Base-by-base conservation (phyloP, 2,888 invertebrate species). In the Napeogenes inachia region DNA sequence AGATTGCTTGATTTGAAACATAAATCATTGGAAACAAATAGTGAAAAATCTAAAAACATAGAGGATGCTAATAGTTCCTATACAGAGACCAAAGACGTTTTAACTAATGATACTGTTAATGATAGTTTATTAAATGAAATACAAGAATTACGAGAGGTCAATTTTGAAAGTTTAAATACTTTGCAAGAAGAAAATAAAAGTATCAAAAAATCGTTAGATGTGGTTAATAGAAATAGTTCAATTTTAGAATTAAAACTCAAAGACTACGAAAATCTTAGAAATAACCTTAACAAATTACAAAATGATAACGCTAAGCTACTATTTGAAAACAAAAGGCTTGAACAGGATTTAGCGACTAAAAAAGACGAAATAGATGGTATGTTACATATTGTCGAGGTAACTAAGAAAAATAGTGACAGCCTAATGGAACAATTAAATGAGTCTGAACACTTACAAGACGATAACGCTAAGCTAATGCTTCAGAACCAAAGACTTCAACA, bases 141-240 rank as follows among this genome's bases (percentile, higher is more conserved):
- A 57, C 69, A 82, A 67, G 73, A 69, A 67, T 73, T 87, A 56
- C 73, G 74, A 13, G 75, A 80, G 63, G 63, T 73, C n/a, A 82
- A 82, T 63, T 72, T 70, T 10, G 70, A 73, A 59, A 78, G 73
- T 65, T 74, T 85, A 3, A 73, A 73, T 60, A 71, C 61, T 56
- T 72, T 87, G 63, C 67, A 80, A 71, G 73, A 77, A 38, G 76
- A 84, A 71, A 82, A 79, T 62, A 69, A 71, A 8, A 68, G 77
- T 56, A 79, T 77, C 59, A 78, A 80, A 73, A 68, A 66, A 57
- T 72, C 72, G 13, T 67, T 78, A 42, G 80, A 86, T 55, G 33
- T 81, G 42, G 72, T 73, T 32, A 73, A 72, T 68, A 82, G 80
- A 68, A 80, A 86, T 68, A 85, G 79, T 68, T 69, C 73, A 47